Conservation (phyloP, 2,888 invertebrate genomes). For the Coecobrya sp. region DNA sequence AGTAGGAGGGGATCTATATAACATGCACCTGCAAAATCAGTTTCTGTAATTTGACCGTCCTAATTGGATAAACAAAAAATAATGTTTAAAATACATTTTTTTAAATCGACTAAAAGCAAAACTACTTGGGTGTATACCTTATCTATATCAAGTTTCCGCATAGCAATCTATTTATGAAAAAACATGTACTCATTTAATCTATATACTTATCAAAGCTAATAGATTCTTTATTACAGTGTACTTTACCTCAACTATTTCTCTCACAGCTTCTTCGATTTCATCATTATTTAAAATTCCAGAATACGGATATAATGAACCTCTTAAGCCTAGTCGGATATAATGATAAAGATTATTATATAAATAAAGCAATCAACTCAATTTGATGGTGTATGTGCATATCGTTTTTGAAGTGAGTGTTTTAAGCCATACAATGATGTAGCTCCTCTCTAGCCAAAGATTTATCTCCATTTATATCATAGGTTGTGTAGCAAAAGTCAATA, state of each 20-base stretch:
- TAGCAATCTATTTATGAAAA: constrained; percentile 50
- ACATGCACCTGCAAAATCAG: constrained; percentile 71
- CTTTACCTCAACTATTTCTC: constrained; percentile 81
- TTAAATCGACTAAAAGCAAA: neutral
- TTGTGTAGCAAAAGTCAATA: constrained; percentile 79
- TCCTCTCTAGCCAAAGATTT: constrained; percentile 80
- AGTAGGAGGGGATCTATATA: constrained; percentile 73
- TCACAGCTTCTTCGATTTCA: constrained; percentile 76
- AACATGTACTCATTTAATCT: neutral
- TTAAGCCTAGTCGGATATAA: constrained; percentile 48
- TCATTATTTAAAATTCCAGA: constrained; percentile 73
- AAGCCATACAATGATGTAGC: constrained; percentile 63
- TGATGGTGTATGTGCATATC: neutral
- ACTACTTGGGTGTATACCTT: constrained; percentile 38
- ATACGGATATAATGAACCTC: constrained; percentile 64
- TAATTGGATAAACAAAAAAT: constrained; percentile 2
- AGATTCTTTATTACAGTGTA: no score
- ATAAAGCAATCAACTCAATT: no score
- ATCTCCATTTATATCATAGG: constrained; percentile 81
- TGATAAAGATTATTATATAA: neutral
- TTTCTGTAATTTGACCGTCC: constrained; percentile 79
- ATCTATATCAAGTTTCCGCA: constrained; percentile 72
- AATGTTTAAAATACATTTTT: no score
- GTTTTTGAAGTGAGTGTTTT: neutral
- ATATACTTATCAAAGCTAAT: no score